Percentiles rank a stretch among this genome's conserved stretches.
Conservation (phyloP, 1,140 invertebrate species). For the Danaus plexippus region DNA sequence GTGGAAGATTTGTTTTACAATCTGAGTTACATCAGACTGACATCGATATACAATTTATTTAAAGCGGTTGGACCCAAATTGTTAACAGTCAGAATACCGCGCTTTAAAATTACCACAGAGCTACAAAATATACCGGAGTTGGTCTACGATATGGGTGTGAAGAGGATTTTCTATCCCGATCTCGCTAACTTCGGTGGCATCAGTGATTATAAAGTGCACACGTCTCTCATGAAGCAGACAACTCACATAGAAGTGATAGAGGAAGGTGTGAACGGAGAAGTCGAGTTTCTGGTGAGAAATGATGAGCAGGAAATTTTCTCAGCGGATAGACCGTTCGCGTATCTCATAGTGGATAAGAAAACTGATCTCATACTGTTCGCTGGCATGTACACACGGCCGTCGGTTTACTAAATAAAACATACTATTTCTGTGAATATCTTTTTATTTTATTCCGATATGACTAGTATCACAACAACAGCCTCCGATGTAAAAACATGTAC, state of each 20-base stretch:
- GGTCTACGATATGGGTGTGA: constrained; percentile 76
- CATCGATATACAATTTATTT: constrained; percentile 63
- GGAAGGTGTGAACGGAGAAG: constrained; percentile 74
- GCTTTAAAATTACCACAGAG: constrained; percentile 76
- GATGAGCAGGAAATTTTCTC: constrained; percentile 38
- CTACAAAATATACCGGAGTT: constrained; percentile 70
- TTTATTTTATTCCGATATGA: constrained; percentile 27
- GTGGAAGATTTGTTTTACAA: constrained; percentile 52
- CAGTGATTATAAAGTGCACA: constrained; percentile 62
- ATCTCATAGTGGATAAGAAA: constrained; percentile 63
- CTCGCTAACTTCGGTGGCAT: constrained; percentile 77
- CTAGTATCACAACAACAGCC: constrained; percentile 53
- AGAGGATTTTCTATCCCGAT: constrained; percentile 73
- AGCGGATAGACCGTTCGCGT: constrained; percentile 66
- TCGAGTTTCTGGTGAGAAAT: constrained; percentile 61
- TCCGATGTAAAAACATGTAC: constrained; percentile 17
- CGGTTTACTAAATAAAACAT: constrained; percentile 22
- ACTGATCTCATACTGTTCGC: constrained; percentile 66
- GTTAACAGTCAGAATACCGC: constrained; percentile 74
- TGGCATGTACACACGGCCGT: constrained; percentile 50
- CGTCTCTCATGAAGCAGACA: constrained; percentile 74
- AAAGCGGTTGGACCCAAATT: constrained; percentile 48
- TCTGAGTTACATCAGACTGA: constrained; percentile 66
- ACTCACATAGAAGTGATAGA: constrained; percentile 81
- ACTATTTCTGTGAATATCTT: constrained; percentile 7